A percentile compares a stretch with the other conserved stretches of the same genome.
Conservation (phyloP, 1,140 invertebrate species). For the Euura saliciscinereae region DNA sequence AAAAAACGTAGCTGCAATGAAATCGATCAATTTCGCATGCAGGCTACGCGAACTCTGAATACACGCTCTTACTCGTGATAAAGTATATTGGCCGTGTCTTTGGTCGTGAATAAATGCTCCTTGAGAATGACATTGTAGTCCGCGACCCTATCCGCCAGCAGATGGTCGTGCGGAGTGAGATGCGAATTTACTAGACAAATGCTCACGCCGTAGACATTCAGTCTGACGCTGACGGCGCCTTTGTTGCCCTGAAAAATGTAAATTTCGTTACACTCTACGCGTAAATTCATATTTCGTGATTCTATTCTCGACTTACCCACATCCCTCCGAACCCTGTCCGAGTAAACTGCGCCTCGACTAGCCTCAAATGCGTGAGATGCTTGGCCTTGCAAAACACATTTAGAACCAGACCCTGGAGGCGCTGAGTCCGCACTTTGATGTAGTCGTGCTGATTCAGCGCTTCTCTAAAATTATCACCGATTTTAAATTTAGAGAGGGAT, state of each 20-base stretch:
- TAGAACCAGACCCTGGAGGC: conserved; percentile 81
- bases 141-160: conserved; percentile 77
- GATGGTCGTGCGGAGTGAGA: conserved; percentile 85
- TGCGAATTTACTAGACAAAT: conserved; percentile 89
- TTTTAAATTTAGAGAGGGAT: conserved; percentile 13
- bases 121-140: conserved; percentile 87
- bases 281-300: neutral
- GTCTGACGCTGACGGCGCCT: conserved; percentile 86
- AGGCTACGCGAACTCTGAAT: neutral
- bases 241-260: conserved; percentile 85
- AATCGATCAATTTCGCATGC: neutral
- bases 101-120: conserved; percentile 72
- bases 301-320: conserved; percentile 67
- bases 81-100: conserved; percentile 80
- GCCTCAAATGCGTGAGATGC: conserved; percentile 79
- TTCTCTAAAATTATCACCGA: conserved; percentile 70
- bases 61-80: conserved; percentile 81
- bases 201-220: conserved; percentile 85
- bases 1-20: conserved; percentile 84
- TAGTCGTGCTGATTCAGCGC: conserved; percentile 73
- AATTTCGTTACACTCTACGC: neutral
- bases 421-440: conserved; percentile 77
- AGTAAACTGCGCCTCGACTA: conserved; percentile 85
- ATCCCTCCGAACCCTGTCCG: conserved; percentile 88
- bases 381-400: conserved; percentile 77